Conservation (phyloP, 2,888 invertebrate species). For the Hydraecia micacea region DNA sequence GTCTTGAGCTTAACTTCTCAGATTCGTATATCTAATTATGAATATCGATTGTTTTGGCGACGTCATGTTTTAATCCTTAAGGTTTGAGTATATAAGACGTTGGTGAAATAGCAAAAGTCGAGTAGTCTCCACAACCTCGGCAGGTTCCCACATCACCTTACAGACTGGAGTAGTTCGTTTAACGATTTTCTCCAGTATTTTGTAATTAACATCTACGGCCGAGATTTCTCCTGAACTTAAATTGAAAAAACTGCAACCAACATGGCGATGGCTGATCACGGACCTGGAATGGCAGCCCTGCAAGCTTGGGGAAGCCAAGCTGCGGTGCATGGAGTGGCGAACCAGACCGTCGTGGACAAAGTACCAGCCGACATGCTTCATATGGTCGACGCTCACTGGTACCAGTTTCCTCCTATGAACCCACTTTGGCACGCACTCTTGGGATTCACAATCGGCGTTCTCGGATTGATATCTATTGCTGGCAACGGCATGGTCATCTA, state of each 20-base stretch:
- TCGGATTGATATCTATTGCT: slow-evolving; percentile 92
- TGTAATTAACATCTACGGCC: slow-evolving; percentile 85
- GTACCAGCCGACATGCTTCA: slow-evolving; percentile 94
- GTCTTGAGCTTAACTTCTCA: slow-evolving; percentile 84
- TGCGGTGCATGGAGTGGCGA: slow-evolving; percentile 88
- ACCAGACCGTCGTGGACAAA: slow-evolving; percentile 96
- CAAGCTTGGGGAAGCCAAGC: slow-evolving; percentile 87
- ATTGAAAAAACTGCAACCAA: slow-evolving; percentile 68
- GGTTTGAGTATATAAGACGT: slow-evolving; percentile 83
- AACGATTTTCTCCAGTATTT: slow-evolving; percentile 90
- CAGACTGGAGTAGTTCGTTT: slow-evolving; percentile 90
- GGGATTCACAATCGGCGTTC: slow-evolving; percentile 94
- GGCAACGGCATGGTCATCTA: slow-evolving; percentile 94
- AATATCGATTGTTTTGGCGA: slow-evolving; percentile 86
- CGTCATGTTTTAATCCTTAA: slow-evolving; percentile 80
- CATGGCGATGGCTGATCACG: slow-evolving; percentile 84
- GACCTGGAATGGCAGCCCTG: slow-evolving; percentile 85
- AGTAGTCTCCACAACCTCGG: slow-evolving; percentile 87
- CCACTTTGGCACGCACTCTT: slow-evolving; percentile 96
- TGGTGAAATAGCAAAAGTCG: slow-evolving; percentile 68
- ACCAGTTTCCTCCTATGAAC: slow-evolving; percentile 97
- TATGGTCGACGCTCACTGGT: slow-evolving; percentile 95
- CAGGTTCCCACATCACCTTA: slow-evolving; percentile 77
- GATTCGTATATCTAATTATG: slow-evolving; percentile 87
- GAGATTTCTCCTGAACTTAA: slow-evolving; percentile 73